Evolutionary conservation across 1,140 invertebrate genomes (phyloP), one percentile per base, ranked within the genome.

Genomic region (Drosophila micromelanica): DNA sequence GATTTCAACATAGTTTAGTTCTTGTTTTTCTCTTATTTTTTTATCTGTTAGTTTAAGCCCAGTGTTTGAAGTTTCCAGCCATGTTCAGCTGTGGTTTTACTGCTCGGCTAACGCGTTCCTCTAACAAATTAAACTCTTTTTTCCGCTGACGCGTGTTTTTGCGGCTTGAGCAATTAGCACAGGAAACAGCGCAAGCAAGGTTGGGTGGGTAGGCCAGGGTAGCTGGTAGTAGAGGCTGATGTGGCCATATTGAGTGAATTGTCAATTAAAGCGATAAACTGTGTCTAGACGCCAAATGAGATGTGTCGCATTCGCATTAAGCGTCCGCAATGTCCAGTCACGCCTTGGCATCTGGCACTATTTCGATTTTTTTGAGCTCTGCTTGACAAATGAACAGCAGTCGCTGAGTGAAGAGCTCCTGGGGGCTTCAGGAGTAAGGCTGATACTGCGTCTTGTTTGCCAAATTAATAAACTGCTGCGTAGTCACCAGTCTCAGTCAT

Each of bases 401-500:
- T 38, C 15, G 52, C 20, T 3, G 20, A 23, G 20, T 23, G 20
- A 23, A 23, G 20, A 23, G 20, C 20, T 23, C 20, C 20, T 23
- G 20, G 20, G 20, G 20, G 3, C 20, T 23, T 23, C 27, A 13
- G 11, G 30, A 7, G 6, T 42, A 7, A 27, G 13, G 45, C 20
- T 9, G 5, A 15, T 59, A 9, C 12, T 5, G 13, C 56, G 43
- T 59, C 79, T 78, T 78, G 78, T 65, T 82, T 78, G 65, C 60
- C 75, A 82, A 82, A 82, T 67, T 78, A 81, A 81, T 82, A 81
- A 81, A 81, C 79, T 82, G 76, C 43, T 85, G 72, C 23, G 64
- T 37, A 46, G 37, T 40, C 61, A n/a, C 20, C 30, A 32, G 13
- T n/a, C 51, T 9, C 51, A 15, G 17, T 37, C 17, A 65, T 72